Conservation (phyloP, 2,113 vertebrate species). For the Pollachius pollachius region DNA sequence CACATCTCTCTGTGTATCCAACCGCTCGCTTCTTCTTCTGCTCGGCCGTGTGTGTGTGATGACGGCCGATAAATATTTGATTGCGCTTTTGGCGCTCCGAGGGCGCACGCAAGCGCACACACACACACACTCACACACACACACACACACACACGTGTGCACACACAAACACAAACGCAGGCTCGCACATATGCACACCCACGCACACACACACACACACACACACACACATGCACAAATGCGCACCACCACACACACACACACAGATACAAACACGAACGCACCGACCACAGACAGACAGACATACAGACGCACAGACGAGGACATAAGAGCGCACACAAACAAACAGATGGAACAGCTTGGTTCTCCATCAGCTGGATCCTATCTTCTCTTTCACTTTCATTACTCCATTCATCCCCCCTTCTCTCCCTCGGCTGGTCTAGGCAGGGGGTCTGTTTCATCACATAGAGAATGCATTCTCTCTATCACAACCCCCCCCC, state of each 20-base stretch:
- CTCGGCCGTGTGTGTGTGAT: conserved; percentile 24
- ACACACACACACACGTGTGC: no score
- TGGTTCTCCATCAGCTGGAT: conserved; percentile 75
- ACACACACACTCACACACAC: neutral
- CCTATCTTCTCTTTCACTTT: conserved; percentile 72
- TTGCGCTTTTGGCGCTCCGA: conserved; percentile 13
- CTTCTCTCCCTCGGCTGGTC: conserved; percentile 30
- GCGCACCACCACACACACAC: conserved; percentile 75
- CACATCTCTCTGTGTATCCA: conserved; percentile 61
- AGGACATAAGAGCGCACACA: neutral
- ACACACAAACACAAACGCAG: no score
- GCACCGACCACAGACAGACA: no score
- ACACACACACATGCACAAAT: neutral
- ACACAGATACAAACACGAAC: neutral
- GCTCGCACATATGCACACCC: no score
- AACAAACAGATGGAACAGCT: neutral
- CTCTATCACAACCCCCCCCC: conserved; percentile 37
- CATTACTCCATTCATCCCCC: conserved; percentile 19
- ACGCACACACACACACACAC: no score
- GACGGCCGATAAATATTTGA: conserved; percentile 45
- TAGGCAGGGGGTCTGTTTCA: conserved; percentile 69
- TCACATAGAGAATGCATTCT: conserved; percentile 40
- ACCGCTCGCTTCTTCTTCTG: conserved; percentile 27
- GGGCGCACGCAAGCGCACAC: neutral
- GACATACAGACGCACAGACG: neutral